Conservation (phyloP, 2,888 invertebrate genomes). For the Dugesia japonica region DNA sequence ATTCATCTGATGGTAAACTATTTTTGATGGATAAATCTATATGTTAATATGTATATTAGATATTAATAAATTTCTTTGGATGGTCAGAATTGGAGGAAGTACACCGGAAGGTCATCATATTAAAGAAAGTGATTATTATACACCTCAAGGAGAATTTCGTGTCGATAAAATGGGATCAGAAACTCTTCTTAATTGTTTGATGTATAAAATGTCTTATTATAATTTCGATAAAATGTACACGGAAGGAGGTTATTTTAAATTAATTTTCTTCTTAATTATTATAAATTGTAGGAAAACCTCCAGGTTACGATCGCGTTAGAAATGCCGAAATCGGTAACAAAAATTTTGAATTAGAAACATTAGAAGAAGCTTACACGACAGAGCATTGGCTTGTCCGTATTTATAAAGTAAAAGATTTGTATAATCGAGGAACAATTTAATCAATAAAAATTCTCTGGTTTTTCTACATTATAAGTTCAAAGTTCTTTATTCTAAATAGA, state of each 20-base stretch:
- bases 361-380: constrained; percentile 97
- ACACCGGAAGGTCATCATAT: constrained; percentile 84
- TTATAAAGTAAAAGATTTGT: constrained; percentile 84
- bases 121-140: constrained; percentile 88
- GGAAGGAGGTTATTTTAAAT: constrained; percentile 59
- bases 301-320: constrained; percentile 84
- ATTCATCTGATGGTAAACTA: constrained; percentile 74
- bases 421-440: constrained; percentile 53
- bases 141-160: constrained; percentile 78
- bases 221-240: constrained; percentile 87
- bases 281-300: constrained; percentile 61
- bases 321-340: constrained; percentile 96
- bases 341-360: constrained; percentile 84
- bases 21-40: neutral
- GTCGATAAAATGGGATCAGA: constrained; percentile 82
- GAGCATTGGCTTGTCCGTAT: constrained; percentile 97
- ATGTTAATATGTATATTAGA: constrained; percentile 54
- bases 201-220: constrained; percentile 99
- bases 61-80: constrained; percentile 98
- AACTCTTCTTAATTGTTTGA: constrained; percentile 78
- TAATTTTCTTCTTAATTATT: constrained; percentile 20
- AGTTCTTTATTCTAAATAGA: no score
- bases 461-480: no score
- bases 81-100: constrained; percentile 88
- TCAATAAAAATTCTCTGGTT: neutral